Evolutionary conservation across 2,113 vertebrate species (phyloP), one percentile per base, ranked within the genome.

Genomic region (Macquaria australasica): DNA sequence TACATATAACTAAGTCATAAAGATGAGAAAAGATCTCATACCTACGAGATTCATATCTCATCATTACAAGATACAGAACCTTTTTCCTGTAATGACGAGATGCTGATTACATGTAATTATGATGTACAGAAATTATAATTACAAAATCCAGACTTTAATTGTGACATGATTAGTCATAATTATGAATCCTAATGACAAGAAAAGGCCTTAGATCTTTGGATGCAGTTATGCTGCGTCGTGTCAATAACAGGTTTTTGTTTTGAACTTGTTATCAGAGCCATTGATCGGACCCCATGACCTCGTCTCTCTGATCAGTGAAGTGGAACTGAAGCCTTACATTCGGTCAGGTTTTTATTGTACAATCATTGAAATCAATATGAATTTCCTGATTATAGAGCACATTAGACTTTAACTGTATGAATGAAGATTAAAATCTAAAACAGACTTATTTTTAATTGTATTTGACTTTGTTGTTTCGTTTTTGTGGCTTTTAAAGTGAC

Each of bases 321-420:
- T 37, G 73, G 53, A 37, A 71, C 66, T 63, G 78, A 73, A 72
- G 78, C 79, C 79, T 81, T 67, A 73, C 39, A 10, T 23, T 6
- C 4, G 23, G 23, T 62, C 23, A 21, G 15, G 56, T 43, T 50
- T 56, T 21, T 28, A 31, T 15, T 4, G 66, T 50, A 69, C 77
- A 50, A 60, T 79, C 39, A 48, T n/a, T 45, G 23, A 73, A 43
- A 58, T 73, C 21, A 18, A 18, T 14, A 28, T 55, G 37, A 21
- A 21, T 53, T 4, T 45, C 23, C 15, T 39, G 7, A 72, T 63
- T 15, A 28, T 28, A 25, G 58, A 80, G 48, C 71, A 64, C 37
- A 66, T 73, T 73, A 56, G 50, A 68, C 62, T 58, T 34, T 50
- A 55, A 59, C 51, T 37, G 60, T 66, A 31, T 31, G 63, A 69